These are phyloP conservation scores for Campoplex nolae DNA, from an alignment of 2,888 invertebrate species.

Conservation along the genomic window DNA sequence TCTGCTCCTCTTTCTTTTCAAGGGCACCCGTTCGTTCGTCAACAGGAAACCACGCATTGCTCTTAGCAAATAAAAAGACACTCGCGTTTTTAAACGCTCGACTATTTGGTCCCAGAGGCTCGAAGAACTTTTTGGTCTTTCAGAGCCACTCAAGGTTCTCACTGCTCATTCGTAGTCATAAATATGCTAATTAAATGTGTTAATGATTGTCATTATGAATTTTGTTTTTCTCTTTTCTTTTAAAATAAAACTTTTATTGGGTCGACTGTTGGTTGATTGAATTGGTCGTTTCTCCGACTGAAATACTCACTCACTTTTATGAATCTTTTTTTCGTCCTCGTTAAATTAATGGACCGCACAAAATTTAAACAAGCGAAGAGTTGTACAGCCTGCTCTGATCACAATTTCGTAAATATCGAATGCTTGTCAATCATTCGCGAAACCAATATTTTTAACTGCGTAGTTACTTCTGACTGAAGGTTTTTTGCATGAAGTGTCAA, in stretches of 20 bases:
- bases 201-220: not conserved
- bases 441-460: not conserved
- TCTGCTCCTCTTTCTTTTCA: conserved; percentile 7
- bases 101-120: conserved; percentile 30
- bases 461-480: too few relatives aligned
- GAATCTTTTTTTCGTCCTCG: not conserved
- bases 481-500: too few relatives aligned
- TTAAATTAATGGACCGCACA: not conserved
- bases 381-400: not conserved
- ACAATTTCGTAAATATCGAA: not conserved
- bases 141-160: conserved; percentile 4
- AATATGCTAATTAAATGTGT: conserved; percentile 11
- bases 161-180: conserved; percentile 13
- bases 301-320: too few relatives aligned
- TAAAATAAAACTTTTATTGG: not conserved
- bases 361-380: not conserved
- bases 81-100: conserved; percentile 1
- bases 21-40: conserved; percentile 23
- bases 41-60: conserved; percentile 54
- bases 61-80: conserved; percentile 9
- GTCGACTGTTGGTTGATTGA: not conserved
- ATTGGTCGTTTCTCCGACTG: not conserved
- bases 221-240: not conserved
- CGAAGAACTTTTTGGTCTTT: not conserved
- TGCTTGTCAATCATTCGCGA: too few relatives aligned